phyloP scores from a whole-genome alignment of 2,113 vertebrate species.

The Dolichallabes microphthalmus region DNA sequence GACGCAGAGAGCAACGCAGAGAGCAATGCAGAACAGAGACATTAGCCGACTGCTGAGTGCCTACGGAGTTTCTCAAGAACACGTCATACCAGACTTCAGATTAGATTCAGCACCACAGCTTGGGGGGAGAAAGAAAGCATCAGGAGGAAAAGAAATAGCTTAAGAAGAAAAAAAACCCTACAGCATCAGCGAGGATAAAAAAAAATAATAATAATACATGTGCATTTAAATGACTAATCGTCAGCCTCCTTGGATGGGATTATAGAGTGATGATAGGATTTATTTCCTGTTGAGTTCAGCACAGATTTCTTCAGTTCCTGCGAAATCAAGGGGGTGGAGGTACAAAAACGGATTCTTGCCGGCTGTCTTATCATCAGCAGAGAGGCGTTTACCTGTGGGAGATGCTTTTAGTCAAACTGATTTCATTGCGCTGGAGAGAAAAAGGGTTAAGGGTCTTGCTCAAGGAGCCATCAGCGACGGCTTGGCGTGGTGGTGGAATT shows the following conservation, averaged over 20 bases:
- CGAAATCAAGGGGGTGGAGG: background rate
- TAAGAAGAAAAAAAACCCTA: background rate
- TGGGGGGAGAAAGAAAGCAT: too few species aligned
- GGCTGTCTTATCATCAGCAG: background rate
- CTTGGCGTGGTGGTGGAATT: background rate
- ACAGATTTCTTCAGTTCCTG: background rate
- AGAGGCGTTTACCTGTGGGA: background rate
- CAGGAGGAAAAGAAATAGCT: background rate
- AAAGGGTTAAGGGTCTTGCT: background rate
- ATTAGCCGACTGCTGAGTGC: constrained; percentile 47
- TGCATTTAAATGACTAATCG: constrained; percentile 43
- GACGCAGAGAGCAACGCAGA: background rate
- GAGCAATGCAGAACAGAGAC: background rate
- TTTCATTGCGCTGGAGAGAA: background rate
- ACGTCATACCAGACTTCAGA: constrained; percentile 48
- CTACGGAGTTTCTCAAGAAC: constrained; percentile 44
- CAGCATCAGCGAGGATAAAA: constrained; percentile 3
- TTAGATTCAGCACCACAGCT: constrained; percentile 37
- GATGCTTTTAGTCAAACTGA: background rate
- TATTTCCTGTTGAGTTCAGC: constrained; percentile 37
- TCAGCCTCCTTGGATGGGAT: constrained; percentile 44
- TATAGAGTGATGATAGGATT: constrained; percentile 46
- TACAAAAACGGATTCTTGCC: background rate
- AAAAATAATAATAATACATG: constrained; percentile 10
- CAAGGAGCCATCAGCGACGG: background rate